These are phyloP conservation scores for Tachuris rubrigastra DNA, from an alignment of 2,113 vertebrate genomes.

Conservation along the genomic window DNA sequence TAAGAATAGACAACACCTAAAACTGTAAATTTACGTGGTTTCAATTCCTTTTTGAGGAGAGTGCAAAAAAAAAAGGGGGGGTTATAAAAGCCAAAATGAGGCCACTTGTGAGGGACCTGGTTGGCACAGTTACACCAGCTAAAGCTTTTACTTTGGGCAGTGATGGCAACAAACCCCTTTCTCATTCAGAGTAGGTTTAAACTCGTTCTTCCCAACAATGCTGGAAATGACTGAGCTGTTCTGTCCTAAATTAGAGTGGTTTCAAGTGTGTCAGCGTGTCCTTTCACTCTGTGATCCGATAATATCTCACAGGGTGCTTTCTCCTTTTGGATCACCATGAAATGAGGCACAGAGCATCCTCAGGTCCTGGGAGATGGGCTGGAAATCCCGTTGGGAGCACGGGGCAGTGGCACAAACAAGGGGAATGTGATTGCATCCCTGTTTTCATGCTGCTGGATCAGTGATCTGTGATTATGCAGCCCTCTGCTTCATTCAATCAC, in stretches of 20 bases:
- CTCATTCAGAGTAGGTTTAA: background rate
- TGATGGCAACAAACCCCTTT: background rate
- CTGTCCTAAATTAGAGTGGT: background rate
- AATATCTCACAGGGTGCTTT: background rate
- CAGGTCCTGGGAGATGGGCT: background rate
- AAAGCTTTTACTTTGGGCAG: background rate
- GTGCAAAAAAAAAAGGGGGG: background rate
- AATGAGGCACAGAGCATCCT: background rate
- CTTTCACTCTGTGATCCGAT: background rate
- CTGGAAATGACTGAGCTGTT: background rate
- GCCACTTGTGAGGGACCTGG: background rate
- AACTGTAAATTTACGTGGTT: background rate
- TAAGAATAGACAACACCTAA: background rate
- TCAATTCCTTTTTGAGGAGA: background rate
- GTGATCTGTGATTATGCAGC: conserved; percentile 27
- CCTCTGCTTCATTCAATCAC: conserved; percentile 14
- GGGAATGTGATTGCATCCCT: background rate
- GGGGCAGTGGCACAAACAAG: background rate
- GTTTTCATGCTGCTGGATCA: background rate
- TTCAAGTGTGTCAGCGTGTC: background rate
- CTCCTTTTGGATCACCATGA: background rate
- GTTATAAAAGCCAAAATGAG: background rate
- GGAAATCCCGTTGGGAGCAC: background rate
- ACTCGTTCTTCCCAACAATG: background rate
- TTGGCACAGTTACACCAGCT: background rate